phyloP scores from a whole-genome alignment of 2,113 vertebrate genomes.

The Halichoerus grypus region DNA sequence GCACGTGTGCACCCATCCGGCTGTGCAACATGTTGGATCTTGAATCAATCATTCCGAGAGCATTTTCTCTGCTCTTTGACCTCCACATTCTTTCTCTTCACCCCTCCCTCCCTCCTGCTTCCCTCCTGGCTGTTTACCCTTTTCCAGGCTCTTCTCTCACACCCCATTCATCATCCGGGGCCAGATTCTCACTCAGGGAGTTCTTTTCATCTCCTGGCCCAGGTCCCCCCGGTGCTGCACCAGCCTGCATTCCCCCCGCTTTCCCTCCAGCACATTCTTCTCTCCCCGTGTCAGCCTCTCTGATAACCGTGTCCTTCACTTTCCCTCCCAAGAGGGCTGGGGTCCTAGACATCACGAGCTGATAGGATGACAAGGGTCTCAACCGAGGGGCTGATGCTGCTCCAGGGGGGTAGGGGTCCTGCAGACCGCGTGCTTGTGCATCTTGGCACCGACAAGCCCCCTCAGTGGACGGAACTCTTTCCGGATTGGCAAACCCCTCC shows the following conservation, averaged over 20 bases:
- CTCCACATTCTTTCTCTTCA: constrained; percentile 72
- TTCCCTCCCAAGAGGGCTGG: neutral
- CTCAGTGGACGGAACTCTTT: neutral
- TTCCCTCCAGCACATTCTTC: constrained; percentile 54
- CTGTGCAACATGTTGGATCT: neutral
- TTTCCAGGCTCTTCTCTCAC: constrained; percentile 71
- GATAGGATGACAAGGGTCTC: neutral
- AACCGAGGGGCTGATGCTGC: neutral
- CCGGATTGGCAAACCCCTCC: neutral
- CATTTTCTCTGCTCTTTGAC: constrained; percentile 73
- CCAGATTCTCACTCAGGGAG: constrained; percentile 61
- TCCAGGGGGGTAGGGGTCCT: neutral
- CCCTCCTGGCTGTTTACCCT: constrained; percentile 75
- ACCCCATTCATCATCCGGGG: constrained; percentile 74
- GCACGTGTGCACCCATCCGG: neutral
- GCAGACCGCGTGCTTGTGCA: fast-evolving
- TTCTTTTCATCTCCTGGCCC: constrained; percentile 65
- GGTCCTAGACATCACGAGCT: neutral
- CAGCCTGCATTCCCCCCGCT: neutral
- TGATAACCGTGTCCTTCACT: neutral
- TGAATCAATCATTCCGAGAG: constrained; percentile 39
- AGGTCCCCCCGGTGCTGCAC: neutral
- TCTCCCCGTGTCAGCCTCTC: neutral
- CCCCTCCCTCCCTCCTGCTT: neutral
- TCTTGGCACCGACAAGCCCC: neutral